Evolutionary conservation across 2,888 invertebrate genomes (phyloP).

Genomic region (Tachystola acroxantha): DNA sequence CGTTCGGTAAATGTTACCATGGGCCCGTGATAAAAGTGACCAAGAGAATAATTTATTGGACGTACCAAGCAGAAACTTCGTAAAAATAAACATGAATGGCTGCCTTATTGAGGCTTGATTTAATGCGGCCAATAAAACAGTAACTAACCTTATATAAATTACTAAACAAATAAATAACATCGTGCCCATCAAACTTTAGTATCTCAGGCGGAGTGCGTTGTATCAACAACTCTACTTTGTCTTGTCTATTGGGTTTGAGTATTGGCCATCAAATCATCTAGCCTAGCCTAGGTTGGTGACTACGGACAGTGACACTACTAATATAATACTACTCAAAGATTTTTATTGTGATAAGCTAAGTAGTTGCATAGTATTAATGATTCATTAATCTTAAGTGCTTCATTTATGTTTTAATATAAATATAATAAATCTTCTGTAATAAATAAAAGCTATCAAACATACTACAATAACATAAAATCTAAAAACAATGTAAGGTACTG

Average conservation of each 20-base stretch:
- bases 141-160: slow-evolving; percentile 78
- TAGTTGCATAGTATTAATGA: no score
- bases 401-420: no score
- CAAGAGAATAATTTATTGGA: slow-evolving; percentile 73
- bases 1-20: slow-evolving; percentile 61
- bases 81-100: slow-evolving; percentile 78
- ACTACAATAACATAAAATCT: no score
- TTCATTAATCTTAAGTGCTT: no score
- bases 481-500: no score
- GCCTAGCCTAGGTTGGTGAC: no score
- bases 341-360: no score
- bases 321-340: no score
- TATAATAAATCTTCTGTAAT: no score
- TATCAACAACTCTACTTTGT: slow-evolving; percentile 41
- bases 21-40: slow-evolving; percentile 74
- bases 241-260: slow-evolving; percentile 21
- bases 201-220: slow-evolving; percentile 34
- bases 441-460: no score
- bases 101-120: slow-evolving; percentile 78
- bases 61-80: slow-evolving; percentile 74
- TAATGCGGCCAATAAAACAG: slow-evolving; percentile 76
- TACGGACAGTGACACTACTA: no score
- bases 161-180: slow-evolving; percentile 77
- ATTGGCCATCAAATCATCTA: no score
- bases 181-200: slow-evolving; percentile 66